These are phyloP conservation scores for Anniella stebbinsi DNA, from an alignment of 2,797 vertebrate genomes.

Conservation along the genomic window DNA sequence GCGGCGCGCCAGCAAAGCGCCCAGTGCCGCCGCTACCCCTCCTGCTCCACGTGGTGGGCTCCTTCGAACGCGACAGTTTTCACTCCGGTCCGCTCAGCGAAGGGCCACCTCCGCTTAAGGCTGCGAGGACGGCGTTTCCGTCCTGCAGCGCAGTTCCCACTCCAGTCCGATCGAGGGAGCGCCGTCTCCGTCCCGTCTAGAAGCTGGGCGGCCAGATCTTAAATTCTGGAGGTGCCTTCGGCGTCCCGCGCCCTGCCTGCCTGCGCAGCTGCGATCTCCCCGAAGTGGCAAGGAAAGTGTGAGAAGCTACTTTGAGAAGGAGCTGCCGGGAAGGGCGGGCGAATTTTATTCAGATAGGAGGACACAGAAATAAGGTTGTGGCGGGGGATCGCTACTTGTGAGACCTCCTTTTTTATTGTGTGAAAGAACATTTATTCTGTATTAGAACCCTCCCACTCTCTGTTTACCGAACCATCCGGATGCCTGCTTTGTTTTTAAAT, in stretches of 20 bases:
- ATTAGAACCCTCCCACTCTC: neutral
- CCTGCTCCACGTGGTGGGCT: neutral
- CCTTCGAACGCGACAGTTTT: neutral
- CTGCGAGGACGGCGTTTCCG: neutral
- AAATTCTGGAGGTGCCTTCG: too few species aligned
- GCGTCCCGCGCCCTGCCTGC: neutral
- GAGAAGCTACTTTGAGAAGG: neutral
- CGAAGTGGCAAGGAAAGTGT: neutral
- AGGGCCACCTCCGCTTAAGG: neutral
- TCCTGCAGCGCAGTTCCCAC: neutral
- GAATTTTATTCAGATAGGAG: neutral
- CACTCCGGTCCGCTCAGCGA: neutral
- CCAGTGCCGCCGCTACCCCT: too few species aligned
- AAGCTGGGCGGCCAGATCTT: neutral
- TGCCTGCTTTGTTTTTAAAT: neutral
- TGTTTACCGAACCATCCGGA: neutral
- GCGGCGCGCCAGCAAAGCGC: neutral
- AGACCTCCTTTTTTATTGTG: too few species aligned
- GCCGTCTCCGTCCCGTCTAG: neutral
- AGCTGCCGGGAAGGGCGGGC: neutral
- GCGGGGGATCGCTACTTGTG: too few species aligned
- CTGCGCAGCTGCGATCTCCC: neutral
- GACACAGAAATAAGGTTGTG: too few species aligned
- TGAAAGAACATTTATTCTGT: neutral
- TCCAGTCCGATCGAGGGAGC: neutral